Conservation (phyloP, 2,797 vertebrate species). For the Poecilia velifera region DNA sequence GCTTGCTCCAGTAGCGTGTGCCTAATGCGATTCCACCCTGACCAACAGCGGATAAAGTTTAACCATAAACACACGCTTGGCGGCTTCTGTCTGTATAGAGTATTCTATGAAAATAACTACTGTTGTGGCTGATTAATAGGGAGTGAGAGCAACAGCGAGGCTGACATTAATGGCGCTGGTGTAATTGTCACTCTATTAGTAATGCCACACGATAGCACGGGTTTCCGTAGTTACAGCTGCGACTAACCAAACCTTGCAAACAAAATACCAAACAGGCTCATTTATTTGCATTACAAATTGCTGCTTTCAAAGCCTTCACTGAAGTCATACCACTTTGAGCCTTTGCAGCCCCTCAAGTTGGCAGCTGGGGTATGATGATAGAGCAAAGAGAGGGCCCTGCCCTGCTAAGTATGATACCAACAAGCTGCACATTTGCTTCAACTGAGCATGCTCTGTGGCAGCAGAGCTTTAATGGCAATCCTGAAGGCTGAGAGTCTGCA, state of each 20-base stretch:
- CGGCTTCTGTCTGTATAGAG: slow-evolving; percentile 70
- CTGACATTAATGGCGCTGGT: slow-evolving; percentile 79
- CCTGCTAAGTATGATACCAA: slow-evolving; percentile 55
- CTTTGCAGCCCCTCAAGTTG: slow-evolving; percentile 66
- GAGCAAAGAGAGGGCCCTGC: slow-evolving; percentile 61
- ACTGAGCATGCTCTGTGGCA: slow-evolving; percentile 25
- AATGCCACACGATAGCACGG: slow-evolving; percentile 78
- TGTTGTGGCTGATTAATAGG: slow-evolving; percentile 77
- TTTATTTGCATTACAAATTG: slow-evolving; percentile 83
- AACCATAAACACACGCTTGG: slow-evolving; percentile 78
- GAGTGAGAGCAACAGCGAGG: slow-evolving; percentile 69
- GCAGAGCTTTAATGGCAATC: slow-evolving; percentile 25
- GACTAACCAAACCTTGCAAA: slow-evolving; percentile 76
- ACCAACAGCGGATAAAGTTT: slow-evolving; percentile 67
- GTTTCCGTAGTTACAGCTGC: slow-evolving; percentile 80
- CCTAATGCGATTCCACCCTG: slow-evolving; percentile 57
- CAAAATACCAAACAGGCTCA: slow-evolving; percentile 80
- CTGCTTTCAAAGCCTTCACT: slow-evolving; percentile 77
- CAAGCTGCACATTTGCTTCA: slow-evolving; percentile 27
- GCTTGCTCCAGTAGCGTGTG: slow-evolving; percentile 48
- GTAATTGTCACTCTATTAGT: slow-evolving; percentile 85
- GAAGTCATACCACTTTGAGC: slow-evolving; percentile 72
- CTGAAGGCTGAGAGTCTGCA: neutral
- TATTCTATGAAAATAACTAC: slow-evolving; percentile 75
- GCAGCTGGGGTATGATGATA: slow-evolving; percentile 67